Evolutionary conservation across 1,140 invertebrate species (phyloP), one percentile per base, ranked within the genome.

Genomic region (Meteorus sp.): DNA sequence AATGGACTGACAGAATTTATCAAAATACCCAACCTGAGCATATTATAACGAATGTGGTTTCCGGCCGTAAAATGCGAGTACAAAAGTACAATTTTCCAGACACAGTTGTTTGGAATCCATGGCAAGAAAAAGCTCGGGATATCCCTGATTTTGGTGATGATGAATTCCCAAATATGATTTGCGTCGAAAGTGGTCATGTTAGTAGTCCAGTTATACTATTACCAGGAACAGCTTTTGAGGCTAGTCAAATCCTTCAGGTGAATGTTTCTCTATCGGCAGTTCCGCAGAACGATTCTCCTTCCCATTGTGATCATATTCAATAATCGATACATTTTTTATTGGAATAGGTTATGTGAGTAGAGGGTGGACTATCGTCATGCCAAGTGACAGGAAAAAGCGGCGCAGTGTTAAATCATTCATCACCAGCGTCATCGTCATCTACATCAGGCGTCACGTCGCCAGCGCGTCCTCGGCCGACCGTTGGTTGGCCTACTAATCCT

Each of bases 91-190:
- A 96, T 81, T 93, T 96, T 74, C 92, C 93, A 1, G 93, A 95
- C 72, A 95, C 92, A 85, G 94, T 97, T 61, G 86, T 98, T 45
- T 98, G 95, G 95, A 97, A 98, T 84, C 95, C 95, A 2, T 97
- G 95, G 94, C 82, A 89, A 44, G 92, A 96, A 62, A 90, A 92
- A 69, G 93, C 93, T 17, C 90, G 93, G 65, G 91, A 93, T 72
- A 94, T 96, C 79, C 84, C 86, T 0, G 95, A 98, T 79, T 95
- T 98, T 78, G 94, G 93, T 15, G 93, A 97, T 79, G 93, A 96
- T 67, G 94, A 97, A 77, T 96, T 93, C 81, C 90, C 90, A 7
- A 94, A 93, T 72, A 96, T 97, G 93, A 85, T 97, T 58, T 98
- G 95, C 81, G 93, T 98, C 20, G 94, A 97, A 77, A 89, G 93